Evolutionary conservation across 2,797 vertebrate species (phyloP).

Genomic region (Catharus ustulatus): DNA sequence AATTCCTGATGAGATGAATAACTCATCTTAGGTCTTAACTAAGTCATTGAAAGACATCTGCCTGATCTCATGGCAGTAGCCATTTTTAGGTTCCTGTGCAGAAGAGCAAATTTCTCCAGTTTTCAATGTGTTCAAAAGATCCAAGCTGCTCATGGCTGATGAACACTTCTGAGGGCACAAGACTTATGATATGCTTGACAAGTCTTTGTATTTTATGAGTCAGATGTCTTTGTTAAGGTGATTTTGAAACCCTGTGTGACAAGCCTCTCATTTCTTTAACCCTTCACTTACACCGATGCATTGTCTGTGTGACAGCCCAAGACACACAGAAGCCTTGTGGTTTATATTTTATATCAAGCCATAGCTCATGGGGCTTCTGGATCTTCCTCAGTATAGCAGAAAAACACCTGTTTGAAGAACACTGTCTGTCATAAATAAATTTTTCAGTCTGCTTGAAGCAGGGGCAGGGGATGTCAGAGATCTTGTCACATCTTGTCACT

Average conservation of each 20-base stretch:
- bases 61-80: background rate
- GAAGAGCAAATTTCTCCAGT: background rate
- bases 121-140: background rate
- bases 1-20: background rate
- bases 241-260: background rate
- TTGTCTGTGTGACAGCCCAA: background rate
- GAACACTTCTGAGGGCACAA: background rate
- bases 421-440: background rate
- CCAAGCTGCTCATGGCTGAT: background rate
- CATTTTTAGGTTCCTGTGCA: background rate
- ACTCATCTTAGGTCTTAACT: background rate
- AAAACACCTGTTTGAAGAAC: background rate
- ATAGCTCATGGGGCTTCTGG: background rate
- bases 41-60: background rate
- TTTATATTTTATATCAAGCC: background rate
- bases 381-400: background rate
- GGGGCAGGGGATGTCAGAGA: background rate
- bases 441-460: background rate
- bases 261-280: background rate
- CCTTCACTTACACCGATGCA: background rate
- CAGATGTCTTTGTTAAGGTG: background rate
- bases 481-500: background rate
- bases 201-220: background rate
- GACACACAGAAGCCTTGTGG: background rate
- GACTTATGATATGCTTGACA: background rate